Evolutionary conservation across 1,140 invertebrate genomes (phyloP), one percentile per base, ranked within the genome.

Genomic region (Nephotettix cincticeps): DNA sequence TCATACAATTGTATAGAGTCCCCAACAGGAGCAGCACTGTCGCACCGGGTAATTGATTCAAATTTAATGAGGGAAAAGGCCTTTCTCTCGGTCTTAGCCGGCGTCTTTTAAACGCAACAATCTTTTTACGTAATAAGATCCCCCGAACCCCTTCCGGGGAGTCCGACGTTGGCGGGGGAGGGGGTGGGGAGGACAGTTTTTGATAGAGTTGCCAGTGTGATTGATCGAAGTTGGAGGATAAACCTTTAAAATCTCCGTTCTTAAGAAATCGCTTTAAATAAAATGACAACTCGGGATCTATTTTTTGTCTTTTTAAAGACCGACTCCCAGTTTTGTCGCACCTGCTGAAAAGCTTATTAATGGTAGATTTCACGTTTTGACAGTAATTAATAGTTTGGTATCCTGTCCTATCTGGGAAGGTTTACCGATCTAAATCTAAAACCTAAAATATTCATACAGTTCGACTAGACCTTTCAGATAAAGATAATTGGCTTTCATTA

Each of bases 211-310:
- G 47, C 47, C 19, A 19, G 9, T n/a, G 21, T 54, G 47, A 54
- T 54, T 54, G 47, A 54, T 54, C 6, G 11, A 21, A 21, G 21
- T n/a, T 11, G 47, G 13, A 6, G 47, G 47, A 54, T 54, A 54
- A 54, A 21, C 47, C 47, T 54, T 54, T 54, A 54, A 54, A 54
- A 54, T 54, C 47, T 21, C 47, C 11, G 47, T 54, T 54, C 21
- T 19, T 54, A 54, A 54, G 47, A 54, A 54, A 54, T 54, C 47
- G 47, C 47, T 54, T 54, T 54, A 54, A 54, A 54, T 54, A 54
- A 54, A 54, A 54, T 21, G 47, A 54, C 11, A 21, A 54, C 47
- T 54, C 47, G 6, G 47, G 47, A 54, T 54, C 21, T 54, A 54
- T 54, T 54, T 54, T 54, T 54, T 54, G 47, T 54, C 19, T 4